Evolutionary conservation across 2,888 invertebrate species (phyloP), one percentile per base, ranked within the genome.

Genomic region (Baronia brevicornis): DNA sequence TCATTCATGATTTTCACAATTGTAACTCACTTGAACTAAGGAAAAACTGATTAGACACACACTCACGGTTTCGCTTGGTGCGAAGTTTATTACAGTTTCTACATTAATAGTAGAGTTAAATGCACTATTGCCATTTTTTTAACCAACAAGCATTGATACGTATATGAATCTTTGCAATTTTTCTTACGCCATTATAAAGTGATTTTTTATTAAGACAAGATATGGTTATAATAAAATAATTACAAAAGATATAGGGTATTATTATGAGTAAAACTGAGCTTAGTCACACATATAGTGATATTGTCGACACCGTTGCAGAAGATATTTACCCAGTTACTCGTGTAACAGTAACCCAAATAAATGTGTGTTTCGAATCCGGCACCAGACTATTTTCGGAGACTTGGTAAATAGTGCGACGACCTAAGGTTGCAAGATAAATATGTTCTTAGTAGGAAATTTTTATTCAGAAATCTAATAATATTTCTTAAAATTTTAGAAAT

Each of bases 11-110:
- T 61, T 63, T 46, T 51, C 50, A 51, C 54, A 45, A 61, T 59
- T 61, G 55, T 58, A 62, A 57, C 41, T 38, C 35, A 41, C 39
- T 46, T 44, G 17, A n/a, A n/a, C n/a, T n/a, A n/a, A n/a, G 53
- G 63, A 77, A 69, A 74, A 69, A 46, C 35, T 29, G 43, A 41
- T 46, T 34, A 47, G 47, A 44, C 41, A 50, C 58, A 60, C 65
- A 68, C 63, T 65, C 66, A 67, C 67, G 68, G 59, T 77, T 79
- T 78, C 77, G 72, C 73, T 62, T 31, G 41, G 28, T 32, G 33
- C 49, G 43, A 41, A 47, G 51, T 51, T 56, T 61, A 62, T 60
- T 58, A 54, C 39, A 54, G 58, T 68, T 60, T 63, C 56, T 51
- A 54, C 44, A 12, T 3, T 11, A 29, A 15, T 10, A 30, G n/a